These are phyloP conservation scores for Amphimallon solstitiale DNA, from an alignment of 2,888 invertebrate species.

Conservation along the genomic window DNA sequence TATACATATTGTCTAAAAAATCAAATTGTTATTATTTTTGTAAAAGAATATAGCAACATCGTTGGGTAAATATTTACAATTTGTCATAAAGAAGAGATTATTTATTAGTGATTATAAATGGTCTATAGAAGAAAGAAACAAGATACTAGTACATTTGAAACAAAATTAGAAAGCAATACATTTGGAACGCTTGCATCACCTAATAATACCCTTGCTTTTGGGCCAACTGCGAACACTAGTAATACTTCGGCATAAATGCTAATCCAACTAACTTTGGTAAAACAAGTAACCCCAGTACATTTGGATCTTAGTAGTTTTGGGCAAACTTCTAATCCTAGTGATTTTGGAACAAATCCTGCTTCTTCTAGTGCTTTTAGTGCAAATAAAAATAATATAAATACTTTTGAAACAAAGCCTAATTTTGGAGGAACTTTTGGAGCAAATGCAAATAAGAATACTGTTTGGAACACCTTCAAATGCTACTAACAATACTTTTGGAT, in stretches of 20 bases:
- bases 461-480: neutral
- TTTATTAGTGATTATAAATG: too few relatives aligned
- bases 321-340: neutral
- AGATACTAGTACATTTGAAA: neutral
- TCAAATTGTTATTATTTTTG: too few relatives aligned
- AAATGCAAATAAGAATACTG: neutral
- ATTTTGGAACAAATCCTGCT: constrained; percentile 3
- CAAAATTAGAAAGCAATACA: neutral
- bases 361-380: constrained; percentile 1
- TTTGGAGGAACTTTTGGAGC: constrained; percentile 6
- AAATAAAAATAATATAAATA: neutral
- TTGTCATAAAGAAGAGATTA: too few relatives aligned
- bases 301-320: constrained; percentile 26
- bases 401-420: neutral
- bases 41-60: too few relatives aligned
- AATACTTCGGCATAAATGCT: constrained; percentile 13
- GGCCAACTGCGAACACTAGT: neutral
- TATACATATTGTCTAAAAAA: too few relatives aligned
- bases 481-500: neutral
- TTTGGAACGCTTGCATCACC: neutral
- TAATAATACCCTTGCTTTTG: neutral
- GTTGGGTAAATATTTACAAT: too few relatives aligned
- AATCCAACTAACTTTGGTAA: constrained; percentile 7
- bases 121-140: too few relatives aligned
- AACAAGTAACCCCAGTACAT: neutral